Conservation (phyloP, 2,797 vertebrate genomes). For the Scarus forsteni region DNA sequence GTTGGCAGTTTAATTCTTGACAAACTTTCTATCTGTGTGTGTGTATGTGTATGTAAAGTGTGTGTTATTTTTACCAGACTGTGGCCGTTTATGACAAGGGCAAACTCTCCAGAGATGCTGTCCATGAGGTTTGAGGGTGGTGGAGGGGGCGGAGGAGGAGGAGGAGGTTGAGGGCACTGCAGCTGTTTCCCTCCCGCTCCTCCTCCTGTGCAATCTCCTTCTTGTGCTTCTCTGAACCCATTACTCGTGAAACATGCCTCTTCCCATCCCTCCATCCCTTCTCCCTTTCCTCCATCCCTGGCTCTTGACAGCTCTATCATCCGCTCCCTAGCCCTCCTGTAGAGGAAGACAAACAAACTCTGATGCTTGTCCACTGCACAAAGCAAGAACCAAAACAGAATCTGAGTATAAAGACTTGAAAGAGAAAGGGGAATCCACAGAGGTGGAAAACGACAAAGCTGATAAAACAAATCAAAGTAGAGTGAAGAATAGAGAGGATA, state of each 20-base stretch:
- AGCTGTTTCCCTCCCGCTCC: constrained; percentile 55
- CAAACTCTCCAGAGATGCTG: constrained; percentile 92
- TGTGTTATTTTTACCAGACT: constrained; percentile 87
- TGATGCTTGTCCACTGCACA: not conserved
- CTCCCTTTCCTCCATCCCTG: constrained; percentile 74
- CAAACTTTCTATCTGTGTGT: not conserved
- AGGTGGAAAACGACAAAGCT: constrained; percentile 5
- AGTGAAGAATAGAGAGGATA: not conserved
- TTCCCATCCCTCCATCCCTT: constrained; percentile 63
- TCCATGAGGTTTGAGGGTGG: constrained; percentile 85
- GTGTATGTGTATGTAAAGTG: constrained; percentile 1
- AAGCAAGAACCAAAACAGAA: not conserved
- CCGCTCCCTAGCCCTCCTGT: constrained; percentile 89
- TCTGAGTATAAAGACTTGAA: not conserved
- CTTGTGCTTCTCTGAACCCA: constrained; percentile 59
- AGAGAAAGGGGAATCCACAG: not conserved
- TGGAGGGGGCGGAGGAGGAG: constrained; percentile 29
- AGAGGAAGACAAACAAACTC: constrained; percentile 22
- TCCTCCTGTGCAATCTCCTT: constrained; percentile 20
- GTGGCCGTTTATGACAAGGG: constrained; percentile 92
- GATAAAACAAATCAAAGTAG: constrained; percentile 10
- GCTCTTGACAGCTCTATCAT: constrained; percentile 84
- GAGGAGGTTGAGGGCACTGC: constrained; percentile 27
- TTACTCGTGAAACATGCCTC: constrained; percentile 69
- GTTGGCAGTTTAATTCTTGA: constrained; percentile 21